Conservation (phyloP, 2,888 invertebrate genomes). For the Zaprionus bogoriensis region DNA sequence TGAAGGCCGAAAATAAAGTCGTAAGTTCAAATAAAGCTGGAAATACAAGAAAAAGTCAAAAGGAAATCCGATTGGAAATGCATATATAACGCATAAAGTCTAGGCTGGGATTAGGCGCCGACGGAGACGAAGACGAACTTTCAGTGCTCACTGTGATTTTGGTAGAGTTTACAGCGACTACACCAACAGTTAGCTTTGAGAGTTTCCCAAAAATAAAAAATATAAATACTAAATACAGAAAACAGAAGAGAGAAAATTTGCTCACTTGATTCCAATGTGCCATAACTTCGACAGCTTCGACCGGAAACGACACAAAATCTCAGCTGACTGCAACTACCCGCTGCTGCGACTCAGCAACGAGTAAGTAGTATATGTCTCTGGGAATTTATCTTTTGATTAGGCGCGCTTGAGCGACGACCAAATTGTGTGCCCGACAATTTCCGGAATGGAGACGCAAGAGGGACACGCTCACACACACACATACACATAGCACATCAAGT, state of each 20-base stretch:
- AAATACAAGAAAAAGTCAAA: constrained; percentile 33
- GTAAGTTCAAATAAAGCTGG: constrained; percentile 32
- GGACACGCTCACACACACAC: too few relatives aligned
- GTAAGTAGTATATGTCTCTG: constrained; percentile 32
- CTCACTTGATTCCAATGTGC: too few relatives aligned
- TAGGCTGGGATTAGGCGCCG: too few relatives aligned
- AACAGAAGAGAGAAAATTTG: too few relatives aligned
- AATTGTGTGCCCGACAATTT: constrained; percentile 61
- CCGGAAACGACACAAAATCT: too few relatives aligned
- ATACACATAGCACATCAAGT: constrained; percentile 63
- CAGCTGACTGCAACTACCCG: constrained; percentile 17
- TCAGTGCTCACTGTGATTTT: too few relatives aligned
- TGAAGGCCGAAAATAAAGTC: constrained; percentile 34
- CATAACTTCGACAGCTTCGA: too few relatives aligned
- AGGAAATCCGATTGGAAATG: constrained; percentile 63
- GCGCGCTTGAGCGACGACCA: constrained; percentile 57
- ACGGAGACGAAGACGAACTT: too few relatives aligned
- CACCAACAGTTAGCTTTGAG: too few relatives aligned
- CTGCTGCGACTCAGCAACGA: constrained; percentile 16
- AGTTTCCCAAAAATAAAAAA: too few relatives aligned
- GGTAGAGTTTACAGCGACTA: too few relatives aligned
- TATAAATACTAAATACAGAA: constrained; percentile 13
- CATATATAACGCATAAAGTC: too few relatives aligned
- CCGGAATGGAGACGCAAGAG: constrained; percentile 57
- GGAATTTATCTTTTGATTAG: constrained; percentile 67